Conservation (phyloP, 92 coral and sea anemone species). For the Metridium senile region DNA sequence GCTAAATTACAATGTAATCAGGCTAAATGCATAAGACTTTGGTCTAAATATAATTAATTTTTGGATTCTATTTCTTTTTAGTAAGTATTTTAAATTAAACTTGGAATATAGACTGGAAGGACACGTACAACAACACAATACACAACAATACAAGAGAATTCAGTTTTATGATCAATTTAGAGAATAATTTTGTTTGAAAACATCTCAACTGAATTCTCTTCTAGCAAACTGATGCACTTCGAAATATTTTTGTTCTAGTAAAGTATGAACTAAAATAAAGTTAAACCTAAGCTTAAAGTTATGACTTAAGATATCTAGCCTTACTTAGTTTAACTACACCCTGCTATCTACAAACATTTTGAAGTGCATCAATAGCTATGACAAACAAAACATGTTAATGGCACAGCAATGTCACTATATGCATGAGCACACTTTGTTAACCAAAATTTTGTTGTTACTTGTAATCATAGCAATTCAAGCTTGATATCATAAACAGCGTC, state of each 20-base stretch:
- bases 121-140: neutral
- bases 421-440: too few species aligned
- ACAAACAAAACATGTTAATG: neutral
- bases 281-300: neutral
- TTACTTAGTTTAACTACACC: neutral
- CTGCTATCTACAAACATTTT: neutral
- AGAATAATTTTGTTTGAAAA: neutral
- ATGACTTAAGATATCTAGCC: neutral
- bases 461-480: too few species aligned
- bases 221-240: neutral
- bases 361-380: neutral
- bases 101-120: neutral
- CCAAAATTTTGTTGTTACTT: too few species aligned
- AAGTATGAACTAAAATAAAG: neutral
- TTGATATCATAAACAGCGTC: too few species aligned
- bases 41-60: neutral
- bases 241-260: neutral
- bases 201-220: neutral
- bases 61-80: neutral
- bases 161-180: neutral
- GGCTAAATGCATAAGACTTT: neutral
- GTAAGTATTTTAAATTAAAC: neutral
- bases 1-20: constrained; percentile 15
- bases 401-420: constrained; percentile 1
- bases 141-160: constrained; percentile 14